phyloP scores from a whole-genome alignment of 64 coral and sea anemone genomes.

The Montipora efflorescens region DNA sequence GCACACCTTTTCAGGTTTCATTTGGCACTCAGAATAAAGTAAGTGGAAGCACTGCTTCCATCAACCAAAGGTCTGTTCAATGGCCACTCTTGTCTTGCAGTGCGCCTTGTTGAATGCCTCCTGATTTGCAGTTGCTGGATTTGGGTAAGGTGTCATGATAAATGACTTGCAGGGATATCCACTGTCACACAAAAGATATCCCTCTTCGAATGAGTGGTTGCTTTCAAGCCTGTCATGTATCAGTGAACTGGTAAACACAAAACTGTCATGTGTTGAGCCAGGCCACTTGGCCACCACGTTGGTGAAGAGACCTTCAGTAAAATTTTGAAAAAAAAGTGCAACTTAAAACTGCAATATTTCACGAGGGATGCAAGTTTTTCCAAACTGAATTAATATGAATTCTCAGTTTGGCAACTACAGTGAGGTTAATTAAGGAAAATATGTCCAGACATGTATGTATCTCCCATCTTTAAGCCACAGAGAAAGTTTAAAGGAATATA shows the following conservation, averaged over 20 bases:
- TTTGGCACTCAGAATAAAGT: slow-evolving; percentile 46
- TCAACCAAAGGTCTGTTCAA: slow-evolving; percentile 14
- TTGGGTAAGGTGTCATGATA: too few relatives aligned
- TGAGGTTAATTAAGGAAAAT: background rate
- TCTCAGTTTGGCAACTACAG: background rate
- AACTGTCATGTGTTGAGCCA: slow-evolving; percentile 1
- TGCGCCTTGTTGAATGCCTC: slow-evolving; percentile 46
- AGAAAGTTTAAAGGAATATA: background rate
- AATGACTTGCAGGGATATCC: too few relatives aligned
- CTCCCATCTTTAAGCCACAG: background rate
- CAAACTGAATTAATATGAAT: background rate
- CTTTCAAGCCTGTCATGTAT: background rate
- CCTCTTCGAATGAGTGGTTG: too few relatives aligned
- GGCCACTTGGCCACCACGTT: background rate
- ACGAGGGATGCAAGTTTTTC: background rate
- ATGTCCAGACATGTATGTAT: background rate
- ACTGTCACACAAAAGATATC: too few relatives aligned
- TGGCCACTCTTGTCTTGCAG: slow-evolving; percentile 42
- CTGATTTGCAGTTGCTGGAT: background rate
- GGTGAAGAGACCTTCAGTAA: background rate
- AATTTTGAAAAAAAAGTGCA: background rate
- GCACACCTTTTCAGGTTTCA: slow-evolving; percentile 65
- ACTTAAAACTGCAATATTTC: background rate
- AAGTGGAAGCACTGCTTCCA: slow-evolving; percentile 55
- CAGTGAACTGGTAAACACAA: background rate